phyloP scores from a whole-genome alignment of 2,888 invertebrate species.

The Rambutsinella grinnellia region DNA sequence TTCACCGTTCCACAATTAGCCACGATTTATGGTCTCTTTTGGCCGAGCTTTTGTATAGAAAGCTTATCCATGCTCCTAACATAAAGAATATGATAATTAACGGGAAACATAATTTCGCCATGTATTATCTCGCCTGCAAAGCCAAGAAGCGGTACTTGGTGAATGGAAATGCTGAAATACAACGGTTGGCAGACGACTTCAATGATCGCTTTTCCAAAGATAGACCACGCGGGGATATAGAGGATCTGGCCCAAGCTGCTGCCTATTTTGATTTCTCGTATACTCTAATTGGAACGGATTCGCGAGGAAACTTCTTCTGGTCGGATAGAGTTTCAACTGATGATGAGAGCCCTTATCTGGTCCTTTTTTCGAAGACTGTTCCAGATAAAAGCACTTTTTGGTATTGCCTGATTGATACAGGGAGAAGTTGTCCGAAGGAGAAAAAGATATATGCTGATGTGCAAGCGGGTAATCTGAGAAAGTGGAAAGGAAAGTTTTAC shows the following conservation, averaged over 20 bases:
- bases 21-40: slow-evolving; percentile 53
- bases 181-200: slow-evolving; percentile 26
- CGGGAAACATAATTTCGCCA: slow-evolving; percentile 31
- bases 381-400: slow-evolving; percentile 23
- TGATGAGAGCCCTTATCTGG: slow-evolving; percentile 14
- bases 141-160: slow-evolving; percentile 36
- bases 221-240: slow-evolving; percentile 26
- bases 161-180: slow-evolving; percentile 20
- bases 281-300: slow-evolving; percentile 46
- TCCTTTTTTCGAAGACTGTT: slow-evolving; percentile 33
- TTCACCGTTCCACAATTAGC: slow-evolving; percentile 38
- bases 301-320: slow-evolving; percentile 50
- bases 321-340: slow-evolving; percentile 22
- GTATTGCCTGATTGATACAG: slow-evolving; percentile 39
- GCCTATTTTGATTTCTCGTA: slow-evolving; percentile 38
- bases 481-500: slow-evolving; percentile 35
- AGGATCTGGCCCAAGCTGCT: slow-evolving; percentile 44
- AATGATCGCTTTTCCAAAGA: slow-evolving; percentile 24
- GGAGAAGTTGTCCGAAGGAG: slow-evolving; percentile 24
- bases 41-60: slow-evolving; percentile 35
- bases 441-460: slow-evolving; percentile 21
- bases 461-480: slow-evolving; percentile 13
- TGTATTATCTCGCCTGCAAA: slow-evolving; percentile 43
- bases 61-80: slow-evolving; percentile 21
- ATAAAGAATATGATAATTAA: slow-evolving; percentile 29